Base-by-base conservation (phyloP, 1,140 invertebrate genomes). In the Cydia pomonella region DNA sequence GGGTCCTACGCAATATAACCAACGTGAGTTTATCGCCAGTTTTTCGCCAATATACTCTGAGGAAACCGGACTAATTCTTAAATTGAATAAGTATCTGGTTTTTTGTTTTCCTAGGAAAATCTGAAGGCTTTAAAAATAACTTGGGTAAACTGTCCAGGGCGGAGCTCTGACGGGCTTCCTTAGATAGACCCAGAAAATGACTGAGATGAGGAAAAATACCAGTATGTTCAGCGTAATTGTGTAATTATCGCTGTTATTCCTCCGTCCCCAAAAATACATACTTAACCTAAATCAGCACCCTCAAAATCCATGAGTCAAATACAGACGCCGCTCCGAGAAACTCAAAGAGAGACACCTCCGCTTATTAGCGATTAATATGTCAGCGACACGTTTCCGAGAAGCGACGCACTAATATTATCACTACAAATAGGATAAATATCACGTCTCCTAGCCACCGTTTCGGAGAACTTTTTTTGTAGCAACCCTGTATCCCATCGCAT, bases 331-430 rank as follows among this genome's bases (percentile, higher is more conserved):
- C 44, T 47, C 44, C 47, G 53, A 59, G 53, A 59, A 59, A 59
- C 53, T 59, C 64, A 62, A 23, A 16, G 72, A 77, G 72, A 29
- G 78, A 76, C 50, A 77, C 75, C 66, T 78, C 72, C 33, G 63
- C 74, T 78, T 83, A 82, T 84, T 83, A 82, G 82, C 84, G 87
- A 88, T 90, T 87, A 89, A 90, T 87, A 87, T 84, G 88, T 89
- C 85, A 84, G 72, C 79, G 76, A 75, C 79, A 80, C 33, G 78
- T 53, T 77, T 80, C 79, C 66, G 74, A 73, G 81, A 79, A 83
- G 74, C 78, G 75, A 21, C 38, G 50, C 47, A 81, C 87, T 88
- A 91, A 91, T 88, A 88, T 89, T 89, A 88, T 89, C 87, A 83
- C 80, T 79, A 83, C 83, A 87, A 87, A 91, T 88, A 86, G 53